Base-by-base conservation (phyloP, 1,140 invertebrate genomes). In the Drosophila carrolli region DNA sequence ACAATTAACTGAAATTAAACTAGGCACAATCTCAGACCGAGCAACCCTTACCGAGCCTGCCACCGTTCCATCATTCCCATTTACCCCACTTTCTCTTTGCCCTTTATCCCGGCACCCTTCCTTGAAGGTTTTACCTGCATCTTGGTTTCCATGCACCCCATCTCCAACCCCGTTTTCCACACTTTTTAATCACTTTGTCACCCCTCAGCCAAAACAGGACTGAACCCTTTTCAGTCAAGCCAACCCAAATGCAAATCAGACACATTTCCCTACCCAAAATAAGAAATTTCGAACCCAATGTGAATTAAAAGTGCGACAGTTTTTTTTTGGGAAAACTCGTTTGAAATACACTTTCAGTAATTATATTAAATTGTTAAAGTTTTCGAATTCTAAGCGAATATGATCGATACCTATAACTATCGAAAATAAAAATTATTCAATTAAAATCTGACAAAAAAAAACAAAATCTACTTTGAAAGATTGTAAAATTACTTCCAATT, bases 1-100 rank as follows among this genome's bases (percentile, higher is more conserved):
- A 89, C 81, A 89, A 89, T 89, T 89, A 89, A 89, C 84, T 89
- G 74, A 89, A 89, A 89, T 89, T 89, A 89, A 89, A 89, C 82
- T 84, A 89, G 72, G 80, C 76, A 78, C 61, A 68, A 81, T 66
- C 59, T 66, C 68, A 59, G 56, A 14, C 40, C 32, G 62, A 89
- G 65, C 84, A 83, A 89, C 83, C 84, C 79, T 78, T 77, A 66
- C 65, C 51, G 63, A 41, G 55, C 46, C 63, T 41, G 55, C 66
- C 46, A 41, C 63, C 48, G 40, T 43, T 57, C 56, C 51, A 40
- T 55, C 14, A 37, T 32, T 7, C 54, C 23, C 23, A 23, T 2
- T 9, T 27, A 5, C 40, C 51, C 27, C 38, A 27, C 60, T 16
- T 32, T 23, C 11, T 13, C 16, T 10, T 14, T n/a, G 38, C 27